Percentiles rank a stretch among this genome's conserved stretches.
phyloP scores from a whole-genome alignment of 2,888 invertebrate genomes.

The Netelia inedita region DNA sequence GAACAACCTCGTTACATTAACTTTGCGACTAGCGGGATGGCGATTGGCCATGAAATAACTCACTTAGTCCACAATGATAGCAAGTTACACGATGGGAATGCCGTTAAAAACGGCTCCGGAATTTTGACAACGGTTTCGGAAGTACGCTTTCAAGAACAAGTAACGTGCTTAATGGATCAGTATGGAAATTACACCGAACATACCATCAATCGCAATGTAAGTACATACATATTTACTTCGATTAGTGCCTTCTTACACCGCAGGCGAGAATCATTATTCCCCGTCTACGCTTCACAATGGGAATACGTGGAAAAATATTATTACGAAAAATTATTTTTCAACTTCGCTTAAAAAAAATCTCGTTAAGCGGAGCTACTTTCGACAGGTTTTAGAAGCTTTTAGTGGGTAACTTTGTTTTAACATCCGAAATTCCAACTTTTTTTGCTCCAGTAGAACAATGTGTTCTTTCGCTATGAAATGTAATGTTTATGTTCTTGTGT shows the following conservation, averaged over 20 bases:
- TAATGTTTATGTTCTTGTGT: no score
- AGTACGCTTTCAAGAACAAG: conserved; percentile 92
- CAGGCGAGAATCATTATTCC: background rate
- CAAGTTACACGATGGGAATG: conserved; percentile 96
- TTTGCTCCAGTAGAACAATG: no score
- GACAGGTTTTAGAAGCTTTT: no score
- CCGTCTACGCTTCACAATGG: no score
- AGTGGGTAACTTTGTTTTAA: no score
- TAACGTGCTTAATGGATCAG: conserved; percentile 96
- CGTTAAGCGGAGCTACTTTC: no score
- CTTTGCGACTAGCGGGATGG: conserved; percentile 95
- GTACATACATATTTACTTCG: conserved; percentile 73
- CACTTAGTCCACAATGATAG: conserved; percentile 96
- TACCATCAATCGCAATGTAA: conserved; percentile 91
- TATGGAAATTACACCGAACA: conserved; percentile 96
- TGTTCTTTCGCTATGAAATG: no score
- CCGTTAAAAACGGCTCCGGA: conserved; percentile 96
- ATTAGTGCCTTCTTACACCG: conserved; percentile 70
- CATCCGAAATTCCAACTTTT: no score
- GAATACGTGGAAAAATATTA: background rate
- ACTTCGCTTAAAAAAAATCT: no score
- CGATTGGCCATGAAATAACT: conserved; percentile 97
- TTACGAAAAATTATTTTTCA: no score
- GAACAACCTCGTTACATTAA: conserved; percentile 96
- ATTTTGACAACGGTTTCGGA: conserved; percentile 96